A percentile compares a stretch with the other conserved stretches of the same genome.
These are phyloP conservation scores for Stenodema calcarata DNA, from an alignment of 2,888 invertebrate genomes.

Conservation along the genomic window DNA sequence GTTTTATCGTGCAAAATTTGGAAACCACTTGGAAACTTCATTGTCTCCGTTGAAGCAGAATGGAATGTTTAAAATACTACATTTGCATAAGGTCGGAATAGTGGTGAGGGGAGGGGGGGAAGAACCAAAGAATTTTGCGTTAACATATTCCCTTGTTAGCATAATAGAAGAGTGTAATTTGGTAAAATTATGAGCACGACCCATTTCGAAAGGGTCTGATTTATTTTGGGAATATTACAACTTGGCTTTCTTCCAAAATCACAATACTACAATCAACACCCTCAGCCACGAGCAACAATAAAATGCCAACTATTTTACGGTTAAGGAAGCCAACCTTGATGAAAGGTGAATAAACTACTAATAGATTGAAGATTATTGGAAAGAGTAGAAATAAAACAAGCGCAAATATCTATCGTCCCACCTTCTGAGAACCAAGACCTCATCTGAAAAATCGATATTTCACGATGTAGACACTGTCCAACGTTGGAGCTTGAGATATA, in stretches of 20 bases:
- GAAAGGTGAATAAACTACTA: not conserved
- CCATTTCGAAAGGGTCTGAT: not conserved
- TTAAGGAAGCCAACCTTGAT: not conserved
- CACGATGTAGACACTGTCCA: not conserved
- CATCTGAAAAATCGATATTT: not conserved
- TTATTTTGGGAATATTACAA: constrained; percentile 33
- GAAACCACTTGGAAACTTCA: not conserved
- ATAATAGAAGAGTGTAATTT: not conserved
- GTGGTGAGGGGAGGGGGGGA: not conserved
- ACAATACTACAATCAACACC: not conserved
- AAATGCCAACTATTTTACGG: not conserved
- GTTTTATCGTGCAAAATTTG: too few relatives aligned
- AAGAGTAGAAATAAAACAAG: not conserved
- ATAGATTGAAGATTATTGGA: not conserved
- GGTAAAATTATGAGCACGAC: not conserved
- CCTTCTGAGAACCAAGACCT: not conserved
- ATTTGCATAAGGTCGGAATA: not conserved
- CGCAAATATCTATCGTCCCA: not conserved
- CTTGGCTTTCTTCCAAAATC: constrained; percentile 16
- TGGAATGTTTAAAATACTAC: too few relatives aligned
- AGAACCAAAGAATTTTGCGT: not conserved
- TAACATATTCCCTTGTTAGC: not conserved
- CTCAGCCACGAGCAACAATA: not conserved
- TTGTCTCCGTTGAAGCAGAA: too few relatives aligned
- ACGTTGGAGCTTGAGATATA: not conserved